Conservation (phyloP, 2,113 vertebrate species). For the Prochilodus magdalenae region DNA sequence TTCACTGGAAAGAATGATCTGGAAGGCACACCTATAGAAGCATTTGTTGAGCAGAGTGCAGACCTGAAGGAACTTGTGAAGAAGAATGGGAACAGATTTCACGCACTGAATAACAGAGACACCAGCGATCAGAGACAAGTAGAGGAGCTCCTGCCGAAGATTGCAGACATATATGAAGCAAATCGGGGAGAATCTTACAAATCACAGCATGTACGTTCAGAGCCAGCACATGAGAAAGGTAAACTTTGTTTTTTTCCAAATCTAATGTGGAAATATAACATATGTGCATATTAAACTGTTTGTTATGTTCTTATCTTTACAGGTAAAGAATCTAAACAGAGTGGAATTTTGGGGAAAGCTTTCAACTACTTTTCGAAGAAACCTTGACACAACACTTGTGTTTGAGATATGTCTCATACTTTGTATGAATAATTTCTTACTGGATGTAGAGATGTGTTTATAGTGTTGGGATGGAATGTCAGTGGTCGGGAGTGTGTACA, state of each 20-base stretch:
- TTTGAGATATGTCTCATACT: no score
- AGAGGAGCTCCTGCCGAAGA: slow-evolving; percentile 32
- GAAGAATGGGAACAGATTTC: not conserved
- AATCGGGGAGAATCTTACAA: not conserved
- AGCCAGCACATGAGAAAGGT: not conserved
- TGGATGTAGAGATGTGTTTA: no score
- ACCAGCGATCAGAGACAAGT: slow-evolving; percentile 11
- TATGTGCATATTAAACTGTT: not conserved
- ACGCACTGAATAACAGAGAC: slow-evolving; percentile 43
- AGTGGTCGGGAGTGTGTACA: no score
- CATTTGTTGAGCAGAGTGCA: slow-evolving; percentile 5
- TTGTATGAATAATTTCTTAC: no score
- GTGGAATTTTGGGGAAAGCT: no score
- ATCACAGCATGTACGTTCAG: not conserved
- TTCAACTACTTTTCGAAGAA: no score
- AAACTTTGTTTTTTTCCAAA: not conserved
- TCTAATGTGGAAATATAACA: not conserved
- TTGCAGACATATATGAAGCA: not conserved
- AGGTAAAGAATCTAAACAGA: no score
- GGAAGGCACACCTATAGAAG: not conserved
- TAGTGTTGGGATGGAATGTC: no score
- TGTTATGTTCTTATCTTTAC: not conserved
- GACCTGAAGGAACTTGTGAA: not conserved
- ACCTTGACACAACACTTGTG: no score
- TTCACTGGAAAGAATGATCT: slow-evolving; percentile 34